Conservation (phyloP, 2,888 invertebrate genomes). For the Ophion slaviceki region DNA sequence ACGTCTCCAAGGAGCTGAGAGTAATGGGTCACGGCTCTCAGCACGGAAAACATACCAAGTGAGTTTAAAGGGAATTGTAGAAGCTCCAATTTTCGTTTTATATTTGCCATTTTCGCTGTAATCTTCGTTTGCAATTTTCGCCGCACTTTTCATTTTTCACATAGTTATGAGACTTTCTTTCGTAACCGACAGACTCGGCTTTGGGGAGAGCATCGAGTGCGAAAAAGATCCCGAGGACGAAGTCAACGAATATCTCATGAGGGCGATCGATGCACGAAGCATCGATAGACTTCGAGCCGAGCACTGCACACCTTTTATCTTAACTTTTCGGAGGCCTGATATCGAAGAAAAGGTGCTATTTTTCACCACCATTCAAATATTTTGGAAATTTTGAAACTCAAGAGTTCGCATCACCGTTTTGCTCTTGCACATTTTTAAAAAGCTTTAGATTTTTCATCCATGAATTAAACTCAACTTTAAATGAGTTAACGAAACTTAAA, state of each 20-base stretch:
- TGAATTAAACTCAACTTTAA: no score
- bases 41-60: conserved; percentile 88
- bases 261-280: conserved; percentile 97
- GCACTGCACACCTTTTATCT: conserved; percentile 93
- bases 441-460: no score
- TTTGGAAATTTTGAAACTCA: neutral
- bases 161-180: conserved; percentile 63
- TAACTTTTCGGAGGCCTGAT: conserved; percentile 92
- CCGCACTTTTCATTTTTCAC: neutral
- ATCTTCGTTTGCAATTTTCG: neutral
- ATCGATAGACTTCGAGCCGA: conserved; percentile 95
- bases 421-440: no score
- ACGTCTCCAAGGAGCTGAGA: conserved; percentile 94
- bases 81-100: neutral
- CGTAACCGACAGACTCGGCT: conserved; percentile 87
- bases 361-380: neutral
- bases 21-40: conserved; percentile 96
- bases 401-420: neutral
- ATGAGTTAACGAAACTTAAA: no score
- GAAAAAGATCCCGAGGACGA: conserved; percentile 95
- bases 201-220: conserved; percentile 87
- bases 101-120: neutral
- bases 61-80: conserved; percentile 74
- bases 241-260: conserved; percentile 97
- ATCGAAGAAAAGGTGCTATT: conserved; percentile 91